Evolutionary conservation across 2,888 invertebrate species (phyloP).

Genomic region (Augochlorella aurata): DNA sequence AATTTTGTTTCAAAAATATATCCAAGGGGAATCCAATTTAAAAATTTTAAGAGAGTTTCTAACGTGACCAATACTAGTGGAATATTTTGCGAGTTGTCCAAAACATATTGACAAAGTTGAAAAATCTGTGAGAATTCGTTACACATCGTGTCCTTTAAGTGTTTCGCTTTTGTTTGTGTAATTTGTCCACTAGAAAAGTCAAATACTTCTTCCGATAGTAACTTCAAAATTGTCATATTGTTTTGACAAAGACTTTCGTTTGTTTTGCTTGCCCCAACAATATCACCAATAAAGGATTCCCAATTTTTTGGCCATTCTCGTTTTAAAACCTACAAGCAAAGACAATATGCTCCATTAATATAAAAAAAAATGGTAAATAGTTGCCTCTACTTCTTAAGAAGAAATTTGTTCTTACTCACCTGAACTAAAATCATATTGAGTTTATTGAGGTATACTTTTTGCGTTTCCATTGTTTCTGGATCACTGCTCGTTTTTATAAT

Average conservation of each 20-base stretch:
- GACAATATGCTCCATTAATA: conserved; percentile 7
- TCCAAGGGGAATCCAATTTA: conserved; percentile 99
- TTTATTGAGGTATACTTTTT: conserved; percentile 98
- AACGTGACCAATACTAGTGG: conserved; percentile 97
- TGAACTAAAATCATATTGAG: conserved; percentile 99
- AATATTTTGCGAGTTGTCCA: conserved; percentile 99
- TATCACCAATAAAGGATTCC: conserved; percentile 99
- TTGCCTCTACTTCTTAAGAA: background rate
- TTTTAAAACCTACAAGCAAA: conserved; percentile 90
- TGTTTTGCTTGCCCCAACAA: conserved; percentile 99
- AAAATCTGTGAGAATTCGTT: conserved; percentile 99
- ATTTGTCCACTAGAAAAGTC: conserved; percentile 99
- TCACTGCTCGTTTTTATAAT: conserved; percentile 99
- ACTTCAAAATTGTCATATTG: conserved; percentile 98
- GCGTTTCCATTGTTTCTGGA: conserved; percentile 92
- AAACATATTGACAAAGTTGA: conserved; percentile 97
- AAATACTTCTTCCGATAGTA: conserved; percentile 99
- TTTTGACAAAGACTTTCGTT: conserved; percentile 99
- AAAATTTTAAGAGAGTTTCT: conserved; percentile 96
- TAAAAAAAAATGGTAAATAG: background rate
- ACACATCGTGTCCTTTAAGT: conserved; percentile 99
- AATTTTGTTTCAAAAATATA: conserved; percentile 99
- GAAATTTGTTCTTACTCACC: conserved; percentile 81
- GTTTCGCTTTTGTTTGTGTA: conserved; percentile 99
- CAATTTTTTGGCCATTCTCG: conserved; percentile 99